Conservation (phyloP, 1,140 invertebrate species). For the Macrostomum lignano region DNA sequence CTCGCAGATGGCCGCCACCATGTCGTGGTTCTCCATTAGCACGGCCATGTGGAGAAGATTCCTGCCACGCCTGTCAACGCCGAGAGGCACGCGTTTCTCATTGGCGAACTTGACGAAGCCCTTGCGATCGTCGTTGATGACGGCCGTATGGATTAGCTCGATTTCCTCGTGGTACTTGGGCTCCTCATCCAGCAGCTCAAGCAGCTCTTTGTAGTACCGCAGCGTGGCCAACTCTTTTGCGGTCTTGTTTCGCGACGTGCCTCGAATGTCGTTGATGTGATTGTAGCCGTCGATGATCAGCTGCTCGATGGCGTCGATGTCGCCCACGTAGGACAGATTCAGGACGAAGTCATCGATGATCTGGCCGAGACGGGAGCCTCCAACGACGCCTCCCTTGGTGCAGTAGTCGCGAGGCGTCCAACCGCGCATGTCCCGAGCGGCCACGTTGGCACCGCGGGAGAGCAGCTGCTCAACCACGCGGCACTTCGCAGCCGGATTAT, state of each 20-base stretch:
- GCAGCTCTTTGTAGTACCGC: conserved; percentile 8
- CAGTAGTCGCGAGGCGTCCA: conserved; percentile 11
- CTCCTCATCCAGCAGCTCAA: conserved; percentile 7
- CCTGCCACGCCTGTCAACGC: conserved; percentile 6
- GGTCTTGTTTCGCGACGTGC: conserved; percentile 6
- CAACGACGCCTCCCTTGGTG: too few species aligned
- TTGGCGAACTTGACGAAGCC: conserved; percentile 2
- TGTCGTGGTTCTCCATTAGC: conserved; percentile 3
- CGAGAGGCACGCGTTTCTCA: conserved; percentile 4
- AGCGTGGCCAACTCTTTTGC: conserved; percentile 7
- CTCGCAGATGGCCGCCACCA: conserved; percentile 4
- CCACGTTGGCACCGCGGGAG: conserved; percentile 9
- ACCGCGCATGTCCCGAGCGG: conserved; percentile 10
- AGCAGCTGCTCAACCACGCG: conserved; percentile 9
- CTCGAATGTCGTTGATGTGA: conserved; percentile 10
- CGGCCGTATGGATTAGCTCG: not conserved
- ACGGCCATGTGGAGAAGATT: conserved; percentile 7
- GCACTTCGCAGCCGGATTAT: conserved; percentile 6
- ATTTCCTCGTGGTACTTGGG: conserved; percentile 4
- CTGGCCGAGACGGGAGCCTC: conserved; percentile 4
- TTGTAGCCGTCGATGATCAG: conserved; percentile 10
- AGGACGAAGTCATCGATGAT: conserved; percentile 9
- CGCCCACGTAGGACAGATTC: conserved; percentile 8
- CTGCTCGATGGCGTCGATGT: conserved; percentile 8
- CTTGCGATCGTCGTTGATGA: conserved; percentile 2